A percentile compares a stretch with the other conserved stretches of the same genome.
Evolutionary conservation across 2,113 vertebrate species (phyloP).

Genomic region (Pangasianodon hypophthalmus): DNA sequence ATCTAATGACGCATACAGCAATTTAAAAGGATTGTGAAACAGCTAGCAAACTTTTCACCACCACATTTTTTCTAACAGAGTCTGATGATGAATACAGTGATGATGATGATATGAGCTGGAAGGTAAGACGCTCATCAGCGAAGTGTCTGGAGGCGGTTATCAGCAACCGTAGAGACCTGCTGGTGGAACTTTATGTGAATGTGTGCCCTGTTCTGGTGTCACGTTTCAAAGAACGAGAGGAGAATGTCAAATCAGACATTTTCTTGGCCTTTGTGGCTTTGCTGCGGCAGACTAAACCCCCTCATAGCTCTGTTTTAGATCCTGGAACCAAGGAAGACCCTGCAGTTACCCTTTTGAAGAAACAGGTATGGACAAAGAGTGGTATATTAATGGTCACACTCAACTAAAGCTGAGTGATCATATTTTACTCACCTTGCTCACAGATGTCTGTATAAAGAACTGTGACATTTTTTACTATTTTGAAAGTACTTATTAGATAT

Average conservation of each 20-base stretch:
- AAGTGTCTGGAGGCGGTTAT: slow-evolving; percentile 89
- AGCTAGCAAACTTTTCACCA: slow-evolving; percentile 7
- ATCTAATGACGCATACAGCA: too few species aligned
- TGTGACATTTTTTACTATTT: background rate
- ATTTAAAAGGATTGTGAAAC: background rate
- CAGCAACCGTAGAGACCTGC: slow-evolving; percentile 79
- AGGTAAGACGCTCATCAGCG: slow-evolving; percentile 87
- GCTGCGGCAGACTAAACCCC: slow-evolving; percentile 80
- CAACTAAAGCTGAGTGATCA: background rate
- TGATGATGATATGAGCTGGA: slow-evolving; percentile 94
- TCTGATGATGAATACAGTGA: slow-evolving; percentile 91
- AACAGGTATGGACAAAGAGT: slow-evolving; percentile 74
- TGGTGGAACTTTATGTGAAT: slow-evolving; percentile 82
- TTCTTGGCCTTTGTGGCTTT: slow-evolving; percentile 83
- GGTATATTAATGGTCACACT: background rate
- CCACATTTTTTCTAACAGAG: slow-evolving; percentile 68
- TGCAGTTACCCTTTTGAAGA: slow-evolving; percentile 76
- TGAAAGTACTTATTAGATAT: background rate
- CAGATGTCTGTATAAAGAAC: background rate
- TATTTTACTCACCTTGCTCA: background rate
- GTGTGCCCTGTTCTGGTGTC: slow-evolving; percentile 81
- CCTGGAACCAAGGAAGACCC: slow-evolving; percentile 69
- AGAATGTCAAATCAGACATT: slow-evolving; percentile 89
- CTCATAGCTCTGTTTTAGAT: slow-evolving; percentile 64
- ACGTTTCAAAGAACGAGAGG: slow-evolving; percentile 91